Conservation (phyloP, 2,797 vertebrate species). For the Pseudochirops corinnae region DNA sequence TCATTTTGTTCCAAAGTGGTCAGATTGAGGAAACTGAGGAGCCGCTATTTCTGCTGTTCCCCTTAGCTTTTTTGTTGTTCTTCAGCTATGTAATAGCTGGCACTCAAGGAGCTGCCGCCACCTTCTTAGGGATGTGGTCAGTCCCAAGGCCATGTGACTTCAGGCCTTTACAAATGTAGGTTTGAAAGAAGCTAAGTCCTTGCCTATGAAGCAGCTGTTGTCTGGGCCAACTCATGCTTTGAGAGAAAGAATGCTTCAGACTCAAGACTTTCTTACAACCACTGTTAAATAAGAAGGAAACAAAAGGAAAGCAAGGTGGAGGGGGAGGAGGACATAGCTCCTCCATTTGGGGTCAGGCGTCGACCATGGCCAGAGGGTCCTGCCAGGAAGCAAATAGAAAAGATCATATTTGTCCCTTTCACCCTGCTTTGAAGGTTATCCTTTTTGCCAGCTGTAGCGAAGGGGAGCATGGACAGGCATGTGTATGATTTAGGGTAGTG, state of each 20-base stretch:
- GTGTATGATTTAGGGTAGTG: slow-evolving; percentile 67
- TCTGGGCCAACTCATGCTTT: slow-evolving; percentile 49
- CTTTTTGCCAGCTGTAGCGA: slow-evolving; percentile 44
- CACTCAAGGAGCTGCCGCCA: slow-evolving; percentile 16
- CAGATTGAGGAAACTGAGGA: slow-evolving; percentile 22
- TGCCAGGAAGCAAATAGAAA: slow-evolving; percentile 6
- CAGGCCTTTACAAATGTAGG: slow-evolving; percentile 41
- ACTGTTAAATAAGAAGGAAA: slow-evolving; percentile 65
- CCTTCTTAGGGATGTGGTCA: slow-evolving; percentile 38
- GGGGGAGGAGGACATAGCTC: slow-evolving; percentile 26
- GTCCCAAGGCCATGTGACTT: slow-evolving; percentile 37
- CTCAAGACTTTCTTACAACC: slow-evolving; percentile 58
- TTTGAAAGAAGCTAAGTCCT: slow-evolving; percentile 47
- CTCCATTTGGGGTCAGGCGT: slow-evolving; percentile 9
- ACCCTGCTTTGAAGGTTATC: slow-evolving; percentile 46
- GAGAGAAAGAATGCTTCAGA: slow-evolving; percentile 39
- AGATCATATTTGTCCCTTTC: slow-evolving; percentile 7
- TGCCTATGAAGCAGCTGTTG: slow-evolving; percentile 54
- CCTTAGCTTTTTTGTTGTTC: slow-evolving; percentile 31
- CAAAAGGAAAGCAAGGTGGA: slow-evolving; percentile 46
- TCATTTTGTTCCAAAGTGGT: slow-evolving; percentile 10
- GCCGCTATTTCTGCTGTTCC: background rate
- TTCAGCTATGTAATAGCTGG: slow-evolving; percentile 27
- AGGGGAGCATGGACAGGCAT: slow-evolving; percentile 63
- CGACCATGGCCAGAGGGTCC: background rate